A percentile compares a stretch with the other conserved stretches of the same genome.
Conservation (phyloP, 30 jellyfish, hydroid and myxozoan genomes). For the Pelagia noctiluca region DNA sequence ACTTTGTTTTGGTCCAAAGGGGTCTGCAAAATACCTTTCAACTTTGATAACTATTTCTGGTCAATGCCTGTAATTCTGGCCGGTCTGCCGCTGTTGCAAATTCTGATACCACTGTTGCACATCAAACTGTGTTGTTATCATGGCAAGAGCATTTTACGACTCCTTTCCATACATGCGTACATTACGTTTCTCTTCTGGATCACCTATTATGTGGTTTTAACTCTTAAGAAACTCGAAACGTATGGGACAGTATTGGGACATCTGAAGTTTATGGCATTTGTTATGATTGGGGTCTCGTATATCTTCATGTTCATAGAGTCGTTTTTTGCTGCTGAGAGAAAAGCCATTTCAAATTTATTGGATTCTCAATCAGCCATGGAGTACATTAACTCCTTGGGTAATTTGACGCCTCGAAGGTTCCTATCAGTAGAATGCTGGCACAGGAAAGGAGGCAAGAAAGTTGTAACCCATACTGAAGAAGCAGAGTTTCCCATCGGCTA, state of each 20-base stretch:
- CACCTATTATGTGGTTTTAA: conserved; percentile 22
- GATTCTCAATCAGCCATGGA: conserved; percentile 33
- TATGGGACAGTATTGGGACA: conserved; percentile 27
- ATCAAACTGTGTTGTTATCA: not conserved
- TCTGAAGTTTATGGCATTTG: conserved; percentile 27
- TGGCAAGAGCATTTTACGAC: conserved; percentile 43
- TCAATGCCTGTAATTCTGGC: conserved; percentile 46
- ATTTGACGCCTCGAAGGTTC: not conserved
- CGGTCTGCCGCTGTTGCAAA: conserved; percentile 16
- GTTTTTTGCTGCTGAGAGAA: conserved; percentile 32
- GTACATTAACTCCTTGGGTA: conserved; percentile 2
- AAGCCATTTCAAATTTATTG: conserved; percentile 33
- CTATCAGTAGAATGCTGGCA: conserved; percentile 60
- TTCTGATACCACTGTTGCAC: conserved; percentile 27
- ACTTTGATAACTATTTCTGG: conserved; percentile 18
- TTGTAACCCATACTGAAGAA: conserved; percentile 47
- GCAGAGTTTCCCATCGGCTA: conserved; percentile 24
- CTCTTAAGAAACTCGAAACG: not conserved
- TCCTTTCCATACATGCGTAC: conserved; percentile 47
- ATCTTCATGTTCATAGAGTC: conserved; percentile 67
- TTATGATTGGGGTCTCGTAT: conserved; percentile 33
- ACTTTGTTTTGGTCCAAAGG: too few species aligned
- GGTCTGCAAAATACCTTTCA: conserved; percentile 8
- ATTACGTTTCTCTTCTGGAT: conserved; percentile 51
- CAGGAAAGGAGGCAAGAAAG: conserved; percentile 58